A percentile compares a stretch with the other conserved stretches of the same genome.
These are phyloP conservation scores for Prorops nasuta DNA, from an alignment of 1,140 invertebrate genomes.

Conservation along the genomic window DNA sequence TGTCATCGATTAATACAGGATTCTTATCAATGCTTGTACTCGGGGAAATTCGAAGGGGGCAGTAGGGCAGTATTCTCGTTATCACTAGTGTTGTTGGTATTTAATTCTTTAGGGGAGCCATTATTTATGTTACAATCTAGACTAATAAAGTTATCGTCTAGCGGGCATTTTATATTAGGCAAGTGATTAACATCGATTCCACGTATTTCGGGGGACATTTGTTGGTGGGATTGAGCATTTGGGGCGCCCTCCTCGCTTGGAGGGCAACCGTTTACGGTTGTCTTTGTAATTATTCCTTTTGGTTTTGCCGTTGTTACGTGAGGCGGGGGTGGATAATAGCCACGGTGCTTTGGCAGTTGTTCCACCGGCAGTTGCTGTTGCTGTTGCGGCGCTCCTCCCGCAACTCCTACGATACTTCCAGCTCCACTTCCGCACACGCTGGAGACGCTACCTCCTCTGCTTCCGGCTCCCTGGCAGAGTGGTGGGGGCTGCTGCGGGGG, in stretches of 20 bases:
- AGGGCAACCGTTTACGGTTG: slow-evolving; percentile 41
- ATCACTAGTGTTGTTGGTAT: slow-evolving; percentile 53
- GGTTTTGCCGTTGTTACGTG: too few relatives aligned
- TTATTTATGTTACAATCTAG: slow-evolving; percentile 57
- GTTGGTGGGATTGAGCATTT: slow-evolving; percentile 51
- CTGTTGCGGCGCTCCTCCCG: slow-evolving; percentile 27
- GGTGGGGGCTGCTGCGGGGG: slow-evolving; percentile 46
- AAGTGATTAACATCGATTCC: slow-evolving; percentile 50
- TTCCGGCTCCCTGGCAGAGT: slow-evolving; percentile 24
- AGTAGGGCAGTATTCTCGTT: slow-evolving; percentile 56
- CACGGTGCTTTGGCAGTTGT: slow-evolving; percentile 40
- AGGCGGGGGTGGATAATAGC: slow-evolving; percentile 46
- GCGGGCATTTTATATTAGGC: slow-evolving; percentile 51
- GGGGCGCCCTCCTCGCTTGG: slow-evolving; percentile 36
- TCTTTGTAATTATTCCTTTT: too few relatives aligned
- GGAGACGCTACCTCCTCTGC: slow-evolving; percentile 45
- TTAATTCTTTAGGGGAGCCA: slow-evolving; percentile 47
- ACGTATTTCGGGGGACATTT: slow-evolving; percentile 41
- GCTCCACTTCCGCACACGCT: slow-evolving; percentile 12
- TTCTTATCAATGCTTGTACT: slow-evolving; percentile 58
- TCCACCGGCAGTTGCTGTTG: slow-evolving; percentile 23
- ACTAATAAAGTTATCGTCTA: slow-evolving; percentile 53
- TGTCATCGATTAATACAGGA: background rate
- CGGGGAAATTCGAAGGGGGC: slow-evolving; percentile 54
- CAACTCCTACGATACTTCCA: slow-evolving; percentile 16